Evolutionary conservation across 2,797 vertebrate species (phyloP).

Genomic region (Furcifer pardalis): DNA sequence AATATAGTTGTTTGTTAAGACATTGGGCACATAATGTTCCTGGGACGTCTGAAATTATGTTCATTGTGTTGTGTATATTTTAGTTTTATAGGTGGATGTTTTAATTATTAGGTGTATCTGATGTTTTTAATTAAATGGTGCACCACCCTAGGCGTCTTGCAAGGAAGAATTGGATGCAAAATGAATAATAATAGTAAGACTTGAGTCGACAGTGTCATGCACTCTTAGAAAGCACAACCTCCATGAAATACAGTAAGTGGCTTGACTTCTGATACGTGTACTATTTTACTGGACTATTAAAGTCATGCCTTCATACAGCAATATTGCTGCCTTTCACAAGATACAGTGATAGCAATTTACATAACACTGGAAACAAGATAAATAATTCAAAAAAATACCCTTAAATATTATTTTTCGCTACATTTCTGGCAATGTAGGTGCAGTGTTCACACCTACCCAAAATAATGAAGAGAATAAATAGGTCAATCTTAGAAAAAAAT

Average conservation of each 20-base stretch:
- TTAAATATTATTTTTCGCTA: slow-evolving; percentile 31
- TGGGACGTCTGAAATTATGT: too few relatives aligned
- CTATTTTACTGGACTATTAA: not conserved
- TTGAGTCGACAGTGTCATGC: not conserved
- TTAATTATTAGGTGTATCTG: not conserved
- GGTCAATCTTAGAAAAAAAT: too few relatives aligned
- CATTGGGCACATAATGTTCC: too few relatives aligned
- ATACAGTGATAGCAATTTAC: not conserved
- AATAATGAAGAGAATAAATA: too few relatives aligned
- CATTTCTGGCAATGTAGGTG: slow-evolving; percentile 6
- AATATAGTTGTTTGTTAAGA: too few relatives aligned
- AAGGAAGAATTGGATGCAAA: not conserved
- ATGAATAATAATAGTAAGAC: not conserved
- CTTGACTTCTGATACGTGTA: not conserved
- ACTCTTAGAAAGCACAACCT: not conserved
- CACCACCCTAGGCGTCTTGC: not conserved
- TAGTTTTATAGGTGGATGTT: not conserved
- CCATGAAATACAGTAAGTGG: too few relatives aligned
- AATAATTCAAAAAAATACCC: not conserved
- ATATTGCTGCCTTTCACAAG: not conserved
- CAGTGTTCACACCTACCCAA: not conserved
- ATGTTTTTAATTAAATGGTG: not conserved
- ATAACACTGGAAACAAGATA: not conserved
- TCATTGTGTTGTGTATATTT: not conserved
- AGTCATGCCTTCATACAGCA: not conserved